A percentile compares a stretch with the other conserved stretches of the same genome.
Conservation (phyloP, 2,888 invertebrate genomes). For the Epinotia demarniana region DNA sequence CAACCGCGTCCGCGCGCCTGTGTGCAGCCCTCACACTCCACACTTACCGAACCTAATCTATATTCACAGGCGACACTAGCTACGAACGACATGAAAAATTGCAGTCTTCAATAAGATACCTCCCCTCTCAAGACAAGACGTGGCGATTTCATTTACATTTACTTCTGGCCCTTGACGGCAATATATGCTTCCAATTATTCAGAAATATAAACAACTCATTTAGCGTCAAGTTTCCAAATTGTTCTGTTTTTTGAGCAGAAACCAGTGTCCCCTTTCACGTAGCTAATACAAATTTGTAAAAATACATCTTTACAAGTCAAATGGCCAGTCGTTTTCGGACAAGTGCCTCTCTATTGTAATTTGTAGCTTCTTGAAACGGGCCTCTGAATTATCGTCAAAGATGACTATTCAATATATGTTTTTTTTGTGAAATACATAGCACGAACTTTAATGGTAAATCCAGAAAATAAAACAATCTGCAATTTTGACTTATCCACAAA, state of each 20-base stretch:
- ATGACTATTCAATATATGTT: not conserved
- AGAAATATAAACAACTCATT: not conserved
- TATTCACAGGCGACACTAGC: constrained; percentile 73
- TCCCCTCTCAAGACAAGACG: constrained; percentile 73
- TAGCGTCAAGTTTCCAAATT: not conserved
- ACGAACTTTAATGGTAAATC: no score
- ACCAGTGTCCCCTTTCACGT: not conserved
- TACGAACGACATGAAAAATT: constrained; percentile 75
- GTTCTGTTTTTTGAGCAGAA: not conserved
- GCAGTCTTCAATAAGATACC: constrained; percentile 82
- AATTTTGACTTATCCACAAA: not conserved
- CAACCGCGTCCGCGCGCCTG: constrained; percentile 1
- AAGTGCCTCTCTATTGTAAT: no score
- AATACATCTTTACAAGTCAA: no score
- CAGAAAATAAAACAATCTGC: not conserved
- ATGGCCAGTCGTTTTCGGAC: no score
- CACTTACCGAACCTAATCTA: constrained; percentile 63
- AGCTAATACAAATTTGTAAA: no score
- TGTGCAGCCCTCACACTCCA: constrained; percentile 39
- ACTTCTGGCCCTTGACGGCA: constrained; percentile 16
- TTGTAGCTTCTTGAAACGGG: no score
- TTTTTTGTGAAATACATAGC: not conserved
- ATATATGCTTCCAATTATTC: constrained; percentile 4
- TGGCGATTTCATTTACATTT: constrained; percentile 61
- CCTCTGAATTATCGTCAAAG: not conserved